Conservation (phyloP, 2,888 invertebrate species). For the Mactromeris polynyma region DNA sequence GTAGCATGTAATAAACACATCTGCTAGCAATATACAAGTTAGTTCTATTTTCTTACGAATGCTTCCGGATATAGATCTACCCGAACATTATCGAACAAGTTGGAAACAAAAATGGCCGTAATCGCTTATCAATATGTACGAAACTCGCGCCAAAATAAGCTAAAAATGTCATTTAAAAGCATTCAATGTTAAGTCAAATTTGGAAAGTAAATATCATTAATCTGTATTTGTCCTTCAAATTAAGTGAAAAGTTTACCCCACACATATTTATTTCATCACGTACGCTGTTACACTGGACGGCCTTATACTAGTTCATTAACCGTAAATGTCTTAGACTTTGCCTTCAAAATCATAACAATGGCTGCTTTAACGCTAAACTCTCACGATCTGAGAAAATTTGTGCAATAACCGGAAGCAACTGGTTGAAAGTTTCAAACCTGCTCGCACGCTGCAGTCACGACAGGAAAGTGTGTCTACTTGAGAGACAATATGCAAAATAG, state of each 20-base stretch:
- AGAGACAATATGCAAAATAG: too few relatives aligned
- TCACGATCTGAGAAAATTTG: too few relatives aligned
- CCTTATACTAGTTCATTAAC: background rate
- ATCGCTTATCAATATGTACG: background rate
- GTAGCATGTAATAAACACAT: too few relatives aligned
- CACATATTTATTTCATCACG: background rate
- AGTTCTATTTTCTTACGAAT: background rate
- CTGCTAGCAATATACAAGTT: too few relatives aligned
- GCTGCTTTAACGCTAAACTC: too few relatives aligned
- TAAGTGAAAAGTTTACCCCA: background rate
- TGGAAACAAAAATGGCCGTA: background rate
- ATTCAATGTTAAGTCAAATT: background rate
- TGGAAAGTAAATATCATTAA: background rate
- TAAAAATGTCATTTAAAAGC: background rate
- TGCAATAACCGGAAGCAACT: too few relatives aligned
- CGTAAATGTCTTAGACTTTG: background rate
- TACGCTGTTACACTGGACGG: background rate
- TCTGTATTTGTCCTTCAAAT: background rate
- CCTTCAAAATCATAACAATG: background rate
- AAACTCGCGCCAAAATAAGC: background rate
- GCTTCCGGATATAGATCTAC: background rate
- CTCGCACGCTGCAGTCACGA: too few relatives aligned
- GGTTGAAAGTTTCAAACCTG: too few relatives aligned
- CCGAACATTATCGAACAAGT: background rate
- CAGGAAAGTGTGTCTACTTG: too few relatives aligned